Conservation (phyloP, 2,113 vertebrate genomes). For the Cettia cetti region DNA sequence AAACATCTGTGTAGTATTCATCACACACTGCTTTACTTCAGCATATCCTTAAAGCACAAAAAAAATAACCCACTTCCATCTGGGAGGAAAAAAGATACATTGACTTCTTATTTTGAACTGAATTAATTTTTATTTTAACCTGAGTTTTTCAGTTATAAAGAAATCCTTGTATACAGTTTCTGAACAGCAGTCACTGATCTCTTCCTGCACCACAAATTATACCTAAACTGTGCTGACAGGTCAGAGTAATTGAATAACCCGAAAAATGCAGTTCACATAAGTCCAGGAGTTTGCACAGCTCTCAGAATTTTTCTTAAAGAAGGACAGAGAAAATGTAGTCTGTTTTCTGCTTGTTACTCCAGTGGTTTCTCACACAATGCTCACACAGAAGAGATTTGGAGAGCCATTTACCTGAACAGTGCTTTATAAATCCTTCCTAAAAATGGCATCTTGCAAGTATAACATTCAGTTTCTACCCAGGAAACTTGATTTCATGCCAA, state of each 20-base stretch:
- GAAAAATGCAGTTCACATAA: not conserved
- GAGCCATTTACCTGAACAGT: not conserved
- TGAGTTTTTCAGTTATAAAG: not conserved
- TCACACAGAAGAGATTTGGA: not conserved
- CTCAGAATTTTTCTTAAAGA: not conserved
- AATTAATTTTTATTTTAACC: not conserved
- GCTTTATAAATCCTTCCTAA: not conserved
- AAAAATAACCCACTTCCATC: not conserved
- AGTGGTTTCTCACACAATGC: not conserved
- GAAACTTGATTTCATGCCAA: not conserved
- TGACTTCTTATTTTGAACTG: not conserved
- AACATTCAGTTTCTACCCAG: not conserved
- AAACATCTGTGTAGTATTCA: not conserved
- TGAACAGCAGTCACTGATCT: not conserved
- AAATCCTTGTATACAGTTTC: not conserved
- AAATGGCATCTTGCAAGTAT: not conserved
- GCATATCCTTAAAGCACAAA: not conserved
- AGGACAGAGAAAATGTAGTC: not conserved
- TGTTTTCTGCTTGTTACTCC: not conserved
- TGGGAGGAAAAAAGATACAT: not conserved
- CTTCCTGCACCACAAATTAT: not conserved
- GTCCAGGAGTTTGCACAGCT: not conserved
- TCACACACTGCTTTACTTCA: not conserved
- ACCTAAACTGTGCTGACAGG: not conserved
- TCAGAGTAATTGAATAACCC: not conserved